Percentiles rank a stretch among this genome's conserved stretches.
phyloP scores from a whole-genome alignment of 2,113 vertebrate species.

The Tragelaphus scriptus region DNA sequence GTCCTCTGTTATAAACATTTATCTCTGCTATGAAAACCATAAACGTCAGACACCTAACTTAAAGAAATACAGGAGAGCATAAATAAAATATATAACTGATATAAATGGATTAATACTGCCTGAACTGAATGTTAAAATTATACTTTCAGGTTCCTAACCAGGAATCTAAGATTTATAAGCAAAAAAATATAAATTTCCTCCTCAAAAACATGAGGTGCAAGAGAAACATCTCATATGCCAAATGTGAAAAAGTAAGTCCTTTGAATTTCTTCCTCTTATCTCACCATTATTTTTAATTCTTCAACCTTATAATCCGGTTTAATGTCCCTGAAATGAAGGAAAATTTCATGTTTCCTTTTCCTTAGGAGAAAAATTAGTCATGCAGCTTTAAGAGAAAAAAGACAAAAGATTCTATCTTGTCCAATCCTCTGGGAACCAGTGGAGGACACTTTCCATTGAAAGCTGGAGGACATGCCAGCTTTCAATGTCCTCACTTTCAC shows the following conservation, averaged over 20 bases:
- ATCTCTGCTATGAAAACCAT: background rate
- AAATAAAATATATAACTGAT: conserved; percentile 19
- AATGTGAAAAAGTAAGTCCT: background rate
- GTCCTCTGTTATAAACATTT: background rate
- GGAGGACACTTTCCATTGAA: background rate
- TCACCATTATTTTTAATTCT: background rate
- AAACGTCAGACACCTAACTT: background rate
- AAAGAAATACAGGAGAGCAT: background rate
- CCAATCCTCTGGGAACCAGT: background rate
- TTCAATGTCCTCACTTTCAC: background rate
- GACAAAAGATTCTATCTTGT: background rate
- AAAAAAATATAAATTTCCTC: conserved; percentile 13
- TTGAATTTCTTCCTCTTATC: background rate
- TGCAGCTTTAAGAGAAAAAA: background rate
- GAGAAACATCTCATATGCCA: background rate
- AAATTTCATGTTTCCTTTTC: background rate
- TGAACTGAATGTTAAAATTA: background rate
- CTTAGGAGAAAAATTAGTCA: background rate
- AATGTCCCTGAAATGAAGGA: background rate
- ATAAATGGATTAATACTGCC: background rate
- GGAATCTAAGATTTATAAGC: background rate
- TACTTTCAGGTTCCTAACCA: background rate
- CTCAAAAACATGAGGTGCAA: background rate
- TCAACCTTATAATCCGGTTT: background rate
- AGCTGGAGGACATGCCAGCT: background rate